Evolutionary conservation across 2,888 invertebrate species (phyloP), one percentile per base, ranked within the genome.

Genomic region (Crioceris asparagi): DNA sequence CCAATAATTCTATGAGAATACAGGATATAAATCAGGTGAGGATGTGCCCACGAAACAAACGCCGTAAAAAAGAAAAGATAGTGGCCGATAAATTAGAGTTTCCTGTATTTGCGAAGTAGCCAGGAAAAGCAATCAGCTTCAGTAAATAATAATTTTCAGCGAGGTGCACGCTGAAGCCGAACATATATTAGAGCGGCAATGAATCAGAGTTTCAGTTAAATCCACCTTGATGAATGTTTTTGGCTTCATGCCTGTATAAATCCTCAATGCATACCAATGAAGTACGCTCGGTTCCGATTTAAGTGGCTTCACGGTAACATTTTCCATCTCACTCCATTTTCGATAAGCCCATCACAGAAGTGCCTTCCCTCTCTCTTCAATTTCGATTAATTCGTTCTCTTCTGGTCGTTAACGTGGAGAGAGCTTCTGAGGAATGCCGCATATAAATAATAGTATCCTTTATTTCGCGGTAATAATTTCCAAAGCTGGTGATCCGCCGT

Each of bases 191-290:
- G 60, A 58, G 56, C 56, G 55, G 64, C 63, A 64, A 65, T 65
- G 64, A 64, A 65, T 65, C 64, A 64, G 62, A 64, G 64, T 64
- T 64, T 64, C 64, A 64, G 64, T 60, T 63, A 65, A 65, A 65
- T 65, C 65, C 65, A 65, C 65, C 63, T 65, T 65, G 65, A 65
- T 65, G 65, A 65, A 65, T 65, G 65, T 64, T 65, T 65, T 65
- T 65, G 65, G 64, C 64, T 64, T 61, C 62, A 62, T 63, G 65
- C 65, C 64, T 64, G 63, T 63, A 65, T 65, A 65, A 65, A 65
- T 65, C 65, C 65, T 64, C 65, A 65, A 65, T 65, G 65, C 65
- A 65, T 65, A 65, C 64, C 64, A 65, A 65, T 65, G 65, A 65
- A 65, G 65, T 64, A 59, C 57, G 56, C 59, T 59, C 60, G 49